Conservation (phyloP, 2,113 vertebrate species). For the Ceratotherium simum region DNA sequence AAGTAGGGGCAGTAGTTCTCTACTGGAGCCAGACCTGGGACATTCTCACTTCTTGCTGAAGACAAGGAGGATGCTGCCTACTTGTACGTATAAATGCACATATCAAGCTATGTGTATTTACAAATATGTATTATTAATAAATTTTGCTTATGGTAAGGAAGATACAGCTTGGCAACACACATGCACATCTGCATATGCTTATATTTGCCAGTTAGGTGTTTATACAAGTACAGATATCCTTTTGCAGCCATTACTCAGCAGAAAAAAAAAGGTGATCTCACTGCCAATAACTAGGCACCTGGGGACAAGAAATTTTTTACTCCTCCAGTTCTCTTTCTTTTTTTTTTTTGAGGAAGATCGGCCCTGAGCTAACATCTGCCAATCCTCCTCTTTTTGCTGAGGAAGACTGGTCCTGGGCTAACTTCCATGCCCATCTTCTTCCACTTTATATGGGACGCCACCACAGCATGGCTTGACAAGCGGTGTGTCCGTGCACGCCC, state of each 20-base stretch:
- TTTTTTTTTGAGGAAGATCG: too few relatives aligned
- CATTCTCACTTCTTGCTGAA: neutral
- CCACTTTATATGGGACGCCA: too few relatives aligned
- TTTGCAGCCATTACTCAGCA: neutral
- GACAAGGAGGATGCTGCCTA: neutral
- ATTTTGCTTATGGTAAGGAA: neutral
- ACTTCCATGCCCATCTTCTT: too few relatives aligned
- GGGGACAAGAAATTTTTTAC: neutral
- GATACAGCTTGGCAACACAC: neutral
- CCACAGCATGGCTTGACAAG: too few relatives aligned
- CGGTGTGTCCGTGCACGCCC: too few relatives aligned
- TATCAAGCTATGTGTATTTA: neutral
- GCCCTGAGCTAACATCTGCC: too few relatives aligned
- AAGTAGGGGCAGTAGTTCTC: neutral
- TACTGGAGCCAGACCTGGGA: fast-evolving
- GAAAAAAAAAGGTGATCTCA: neutral
- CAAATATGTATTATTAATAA: neutral
- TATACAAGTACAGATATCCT: neutral
- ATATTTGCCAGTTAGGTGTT: neutral
- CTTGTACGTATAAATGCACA: too few relatives aligned
- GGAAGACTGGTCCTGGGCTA: too few relatives aligned
- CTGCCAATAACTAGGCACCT: neutral
- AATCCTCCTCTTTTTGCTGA: too few relatives aligned
- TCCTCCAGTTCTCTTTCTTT: neutral
- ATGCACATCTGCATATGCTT: fast-evolving